Conservation (phyloP, 2,888 invertebrate species). For the Arrhopalites spinosus region DNA sequence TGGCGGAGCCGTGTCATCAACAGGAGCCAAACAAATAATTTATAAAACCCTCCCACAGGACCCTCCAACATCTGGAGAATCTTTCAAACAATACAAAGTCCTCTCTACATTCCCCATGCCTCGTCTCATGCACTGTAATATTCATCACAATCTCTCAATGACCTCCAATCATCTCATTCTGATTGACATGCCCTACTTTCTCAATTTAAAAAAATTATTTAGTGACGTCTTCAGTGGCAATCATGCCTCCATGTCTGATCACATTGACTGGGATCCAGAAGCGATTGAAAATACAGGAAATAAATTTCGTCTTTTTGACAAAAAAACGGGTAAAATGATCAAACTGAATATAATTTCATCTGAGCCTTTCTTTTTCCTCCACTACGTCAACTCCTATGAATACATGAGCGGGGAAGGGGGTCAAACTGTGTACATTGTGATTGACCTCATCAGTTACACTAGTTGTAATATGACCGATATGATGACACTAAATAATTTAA, state of each 20-base stretch:
- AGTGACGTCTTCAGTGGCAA: not conserved
- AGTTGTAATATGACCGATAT: too few relatives aligned
- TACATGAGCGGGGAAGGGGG: too few relatives aligned
- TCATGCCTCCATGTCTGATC: not conserved
- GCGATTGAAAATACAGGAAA: conserved; percentile 55
- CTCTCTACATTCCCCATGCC: conserved; percentile 12
- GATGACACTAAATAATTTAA: too few relatives aligned
- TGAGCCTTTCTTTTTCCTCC: too few relatives aligned
- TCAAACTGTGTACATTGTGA: too few relatives aligned
- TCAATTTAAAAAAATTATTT: conserved; percentile 58
- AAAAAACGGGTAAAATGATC: too few relatives aligned
- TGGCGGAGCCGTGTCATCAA: not conserved
- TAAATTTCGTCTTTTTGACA: too few relatives aligned
- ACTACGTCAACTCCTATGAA: too few relatives aligned
- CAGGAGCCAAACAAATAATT: conserved; percentile 25
- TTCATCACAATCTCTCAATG: conserved; percentile 63
- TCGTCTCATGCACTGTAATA: not conserved
- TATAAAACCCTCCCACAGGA: conserved; percentile 14
- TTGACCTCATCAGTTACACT: too few relatives aligned
- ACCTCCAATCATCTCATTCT: conserved; percentile 63
- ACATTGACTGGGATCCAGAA: conserved; percentile 38
- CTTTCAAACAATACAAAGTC: conserved; percentile 18
- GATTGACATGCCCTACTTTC: conserved; percentile 62
- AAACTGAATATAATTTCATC: too few relatives aligned
- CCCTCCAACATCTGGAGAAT: conserved; percentile 13